Conservation (phyloP, 2,797 vertebrate genomes). For the Alca torda region DNA sequence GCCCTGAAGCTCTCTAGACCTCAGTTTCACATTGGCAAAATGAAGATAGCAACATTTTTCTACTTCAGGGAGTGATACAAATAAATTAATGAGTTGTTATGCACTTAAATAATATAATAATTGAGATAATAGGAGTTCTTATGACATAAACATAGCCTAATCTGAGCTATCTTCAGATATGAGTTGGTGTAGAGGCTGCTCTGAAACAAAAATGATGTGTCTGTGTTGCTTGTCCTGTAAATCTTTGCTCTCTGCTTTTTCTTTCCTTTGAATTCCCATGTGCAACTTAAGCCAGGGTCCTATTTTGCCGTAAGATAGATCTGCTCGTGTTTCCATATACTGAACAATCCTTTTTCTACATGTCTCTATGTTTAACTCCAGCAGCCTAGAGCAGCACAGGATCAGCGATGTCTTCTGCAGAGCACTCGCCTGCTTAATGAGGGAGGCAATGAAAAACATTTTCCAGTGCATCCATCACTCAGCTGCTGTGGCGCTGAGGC, state of each 20-base stretch:
- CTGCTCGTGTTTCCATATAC: neutral
- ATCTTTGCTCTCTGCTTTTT: neutral
- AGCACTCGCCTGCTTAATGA: neutral
- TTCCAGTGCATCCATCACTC: neutral
- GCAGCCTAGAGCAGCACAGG: neutral
- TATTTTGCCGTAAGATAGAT: neutral
- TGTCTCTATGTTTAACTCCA: neutral
- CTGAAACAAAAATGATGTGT: neutral
- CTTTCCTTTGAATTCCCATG: neutral
- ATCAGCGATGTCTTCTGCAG: neutral
- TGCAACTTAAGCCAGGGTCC: neutral
- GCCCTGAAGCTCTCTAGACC: neutral
- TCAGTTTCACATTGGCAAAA: neutral
- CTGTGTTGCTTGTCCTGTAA: neutral
- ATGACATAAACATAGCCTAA: neutral
- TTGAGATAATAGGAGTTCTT: neutral
- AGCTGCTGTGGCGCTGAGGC: neutral
- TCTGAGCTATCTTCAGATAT: neutral
- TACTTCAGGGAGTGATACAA: neutral
- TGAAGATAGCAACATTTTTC: neutral
- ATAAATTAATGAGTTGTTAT: neutral
- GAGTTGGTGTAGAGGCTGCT: neutral
- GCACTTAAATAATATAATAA: neutral
- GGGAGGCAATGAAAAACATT: constrained; percentile 8
- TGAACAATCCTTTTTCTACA: neutral